Base-by-base conservation (phyloP, 2,888 invertebrate species). In the Bombylius discolor region DNA sequence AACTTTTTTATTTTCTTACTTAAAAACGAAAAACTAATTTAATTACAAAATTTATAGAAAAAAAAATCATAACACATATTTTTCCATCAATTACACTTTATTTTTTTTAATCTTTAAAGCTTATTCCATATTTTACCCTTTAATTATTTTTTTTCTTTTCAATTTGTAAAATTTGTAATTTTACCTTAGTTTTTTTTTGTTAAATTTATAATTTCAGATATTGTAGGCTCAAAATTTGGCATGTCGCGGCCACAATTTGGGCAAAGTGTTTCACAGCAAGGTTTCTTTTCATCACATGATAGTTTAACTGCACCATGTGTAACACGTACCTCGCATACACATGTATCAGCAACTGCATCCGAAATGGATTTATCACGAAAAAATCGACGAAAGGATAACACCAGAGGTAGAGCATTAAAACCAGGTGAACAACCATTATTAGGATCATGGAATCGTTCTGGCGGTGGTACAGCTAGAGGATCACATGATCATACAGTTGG, bases 191-290 rank as follows among this genome's bases (percentile, higher is more conserved):
- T 23, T 23, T 23, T 23, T 23, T 23, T 23, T 23, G 23, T 23
- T 3, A 23, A 23, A 23, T 2, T 23, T 23, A 23, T 23, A 23
- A 23, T 70, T 70, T 5, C 75, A 85, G 84, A 85, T 76, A 79
- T 90, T 73, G 85, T 88, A 75, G 85, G 86, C 72, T 86, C 85
- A 74, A 86, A 87, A 74, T 81, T 87, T 78, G 85, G 87, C 67
- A 81, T 84, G 77, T 77, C 78, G 70, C 78, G 78, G 76, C 78
- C 71, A 67, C 72, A 73, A 67, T 72, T 74, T 64, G 74, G 73
- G 59, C 74, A 74, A 64, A 73, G 74, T 65, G 69, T 73, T 61
- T 73, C 74, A 64, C 78, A 76, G 68, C 81, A 82, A 77, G 80
- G 81, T 69, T 83, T 82, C 75, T 82, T 83, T 70, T 80, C 81